Percentiles rank a stretch among this genome's conserved stretches.
phyloP scores from a whole-genome alignment of 2,888 invertebrate genomes.

The Frankliniella fusca region DNA sequence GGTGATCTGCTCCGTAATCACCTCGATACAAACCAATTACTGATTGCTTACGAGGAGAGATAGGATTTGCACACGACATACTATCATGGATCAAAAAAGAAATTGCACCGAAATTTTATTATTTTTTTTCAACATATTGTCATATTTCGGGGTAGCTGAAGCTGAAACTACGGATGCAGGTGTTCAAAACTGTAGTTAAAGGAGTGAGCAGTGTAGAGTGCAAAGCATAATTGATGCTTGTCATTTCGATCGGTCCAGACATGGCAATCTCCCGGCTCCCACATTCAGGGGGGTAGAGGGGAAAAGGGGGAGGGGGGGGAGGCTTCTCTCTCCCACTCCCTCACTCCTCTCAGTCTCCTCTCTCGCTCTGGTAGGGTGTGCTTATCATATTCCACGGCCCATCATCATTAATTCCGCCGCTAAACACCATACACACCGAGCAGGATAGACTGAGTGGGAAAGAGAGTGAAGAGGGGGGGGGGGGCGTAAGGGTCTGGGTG shows the following conservation, averaged over 20 bases:
- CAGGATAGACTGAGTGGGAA: neutral
- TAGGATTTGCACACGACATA: neutral
- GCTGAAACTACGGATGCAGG: too few species aligned
- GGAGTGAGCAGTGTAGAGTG: too few species aligned
- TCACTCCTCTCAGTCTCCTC: neutral
- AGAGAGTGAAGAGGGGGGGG: neutral
- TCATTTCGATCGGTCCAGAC: neutral
- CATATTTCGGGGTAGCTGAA: too few species aligned
- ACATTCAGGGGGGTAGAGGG: too few species aligned
- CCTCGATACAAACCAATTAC: neutral
- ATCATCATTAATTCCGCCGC: slow-evolving; percentile 11
- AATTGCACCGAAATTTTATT: too few species aligned
- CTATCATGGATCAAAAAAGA: neutral
- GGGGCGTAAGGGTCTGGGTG: neutral
- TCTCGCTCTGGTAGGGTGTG: neutral
- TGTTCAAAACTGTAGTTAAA: too few species aligned
- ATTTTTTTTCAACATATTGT: too few species aligned
- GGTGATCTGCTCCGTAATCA: neutral
- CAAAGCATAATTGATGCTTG: neutral
- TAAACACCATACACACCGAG: neutral
- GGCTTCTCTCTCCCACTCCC: neutral
- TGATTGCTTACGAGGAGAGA: neutral
- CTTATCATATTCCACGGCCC: neutral
- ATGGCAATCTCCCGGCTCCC: neutral
- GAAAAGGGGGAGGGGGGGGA: too few species aligned